Percentiles rank a stretch among this genome's conserved stretches.
These are phyloP conservation scores for Girardinichthys multiradiatus DNA, from an alignment of 2,113 vertebrate species.

Conservation along the genomic window DNA sequence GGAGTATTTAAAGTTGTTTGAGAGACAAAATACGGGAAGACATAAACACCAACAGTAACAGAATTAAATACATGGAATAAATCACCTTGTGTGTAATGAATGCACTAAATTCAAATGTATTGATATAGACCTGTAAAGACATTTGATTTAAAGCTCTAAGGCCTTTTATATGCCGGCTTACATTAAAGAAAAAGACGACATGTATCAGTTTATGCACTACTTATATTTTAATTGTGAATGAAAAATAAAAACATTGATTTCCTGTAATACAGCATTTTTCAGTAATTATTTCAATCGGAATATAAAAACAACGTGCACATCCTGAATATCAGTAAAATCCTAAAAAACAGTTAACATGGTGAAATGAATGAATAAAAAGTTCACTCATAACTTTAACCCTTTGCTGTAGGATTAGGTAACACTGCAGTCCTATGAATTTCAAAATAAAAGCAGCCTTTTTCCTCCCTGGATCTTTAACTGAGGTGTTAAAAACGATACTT, in stretches of 20 bases:
- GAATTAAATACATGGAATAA: too few relatives aligned
- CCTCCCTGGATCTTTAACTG: not conserved
- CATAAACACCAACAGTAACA: too few relatives aligned
- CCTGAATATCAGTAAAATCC: not conserved
- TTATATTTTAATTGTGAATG: conserved; percentile 61
- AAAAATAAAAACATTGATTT: conserved; percentile 49
- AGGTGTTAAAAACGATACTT: not conserved
- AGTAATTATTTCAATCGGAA: conserved; percentile 21
- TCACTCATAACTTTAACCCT: not conserved
- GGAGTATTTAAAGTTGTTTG: too few relatives aligned
- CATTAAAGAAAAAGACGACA: not conserved
- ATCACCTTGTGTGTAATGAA: too few relatives aligned
- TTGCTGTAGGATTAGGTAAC: not conserved
- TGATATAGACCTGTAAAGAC: not conserved
- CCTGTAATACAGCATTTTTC: conserved; percentile 52
- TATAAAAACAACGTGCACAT: not conserved
- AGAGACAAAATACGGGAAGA: too few relatives aligned
- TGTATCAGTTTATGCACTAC: not conserved
- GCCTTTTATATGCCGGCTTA: not conserved
- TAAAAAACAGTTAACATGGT: not conserved
- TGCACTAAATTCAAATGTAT: too few relatives aligned
- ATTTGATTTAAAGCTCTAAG: too few relatives aligned
- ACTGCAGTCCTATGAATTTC: conserved; percentile 1
- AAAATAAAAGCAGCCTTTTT: not conserved
- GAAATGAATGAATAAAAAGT: not conserved